Evolutionary conservation across 2,888 invertebrate species (phyloP).

Genomic region (Drosophila engyochracea): DNA sequence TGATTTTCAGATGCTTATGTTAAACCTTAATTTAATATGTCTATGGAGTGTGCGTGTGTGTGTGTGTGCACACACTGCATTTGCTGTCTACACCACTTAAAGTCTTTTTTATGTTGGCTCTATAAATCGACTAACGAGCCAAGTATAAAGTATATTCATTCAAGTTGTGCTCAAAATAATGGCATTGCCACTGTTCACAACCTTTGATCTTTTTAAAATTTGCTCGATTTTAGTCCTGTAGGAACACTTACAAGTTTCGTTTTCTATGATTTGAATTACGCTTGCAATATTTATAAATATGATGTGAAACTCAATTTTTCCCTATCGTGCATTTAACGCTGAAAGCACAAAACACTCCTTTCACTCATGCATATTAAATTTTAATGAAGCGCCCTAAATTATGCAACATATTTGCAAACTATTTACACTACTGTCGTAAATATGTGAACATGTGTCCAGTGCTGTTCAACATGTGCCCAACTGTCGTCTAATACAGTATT

Average conservation of each 20-base stretch:
- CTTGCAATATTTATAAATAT: neutral
- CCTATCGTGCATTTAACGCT: neutral
- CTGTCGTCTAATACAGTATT: slow-evolving; percentile 43
- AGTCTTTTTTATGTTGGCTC: too few species aligned
- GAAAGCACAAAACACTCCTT: neutral
- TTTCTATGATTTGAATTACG: neutral
- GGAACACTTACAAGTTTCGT: neutral
- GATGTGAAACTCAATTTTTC: neutral
- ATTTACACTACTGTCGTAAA: slow-evolving; percentile 52
- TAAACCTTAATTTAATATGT: neutral
- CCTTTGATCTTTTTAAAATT: neutral
- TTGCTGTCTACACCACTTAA: neutral
- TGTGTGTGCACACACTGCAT: neutral
- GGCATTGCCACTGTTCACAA: neutral
- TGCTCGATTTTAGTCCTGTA: neutral
- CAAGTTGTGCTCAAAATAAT: neutral
- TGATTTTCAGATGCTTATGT: slow-evolving; percentile 3
- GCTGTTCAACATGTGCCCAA: slow-evolving; percentile 23
- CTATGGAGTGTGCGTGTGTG: neutral
- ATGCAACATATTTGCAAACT: slow-evolving; percentile 40
- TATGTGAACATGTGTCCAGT: slow-evolving; percentile 35
- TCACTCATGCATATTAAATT: neutral
- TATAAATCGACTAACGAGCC: neutral
- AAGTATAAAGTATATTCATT: neutral
- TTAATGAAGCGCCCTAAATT: slow-evolving; percentile 30